Conservation (phyloP, 1,140 invertebrate genomes). For the Orius laevigatus region DNA sequence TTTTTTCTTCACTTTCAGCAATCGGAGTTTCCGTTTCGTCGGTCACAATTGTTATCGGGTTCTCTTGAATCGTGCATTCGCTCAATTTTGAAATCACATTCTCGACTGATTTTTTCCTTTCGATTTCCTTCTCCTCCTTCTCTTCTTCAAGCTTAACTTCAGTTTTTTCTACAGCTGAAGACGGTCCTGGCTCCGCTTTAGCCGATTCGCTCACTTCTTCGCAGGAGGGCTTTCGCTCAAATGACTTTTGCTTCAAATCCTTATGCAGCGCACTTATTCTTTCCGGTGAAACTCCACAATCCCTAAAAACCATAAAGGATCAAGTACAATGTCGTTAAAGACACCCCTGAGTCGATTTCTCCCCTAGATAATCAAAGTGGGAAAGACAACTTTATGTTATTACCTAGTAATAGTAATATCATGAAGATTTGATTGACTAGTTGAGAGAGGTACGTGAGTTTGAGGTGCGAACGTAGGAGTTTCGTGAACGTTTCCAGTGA, state of each 20-base stretch:
- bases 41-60: not conserved
- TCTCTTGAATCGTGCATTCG: not conserved
- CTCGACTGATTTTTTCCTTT: not conserved
- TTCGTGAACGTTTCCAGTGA: constrained; percentile 65
- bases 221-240: constrained; percentile 27
- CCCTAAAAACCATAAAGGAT: too few relatives aligned
- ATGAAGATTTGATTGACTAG: constrained; percentile 65
- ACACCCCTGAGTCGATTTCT: too few relatives aligned
- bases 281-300: constrained; percentile 11
- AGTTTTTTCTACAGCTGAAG: constrained; percentile 12
- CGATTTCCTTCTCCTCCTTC: not conserved
- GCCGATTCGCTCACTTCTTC: constrained; percentile 25
- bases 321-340: too few relatives aligned
- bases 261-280: constrained; percentile 33
- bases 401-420: constrained; percentile 36
- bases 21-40: not conserved
- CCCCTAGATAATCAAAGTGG: too few relatives aligned
- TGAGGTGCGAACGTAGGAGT: constrained; percentile 43
- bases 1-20: not conserved
- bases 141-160: not conserved
- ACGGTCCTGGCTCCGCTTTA: constrained; percentile 19
- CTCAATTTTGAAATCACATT: not conserved
- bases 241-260: constrained; percentile 4
- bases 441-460: constrained; percentile 48
- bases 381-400: too few relatives aligned